Percentiles rank a stretch among this genome's conserved stretches.
Conservation (phyloP, 2,888 invertebrate genomes). For the Drosophila mayaguana region DNA sequence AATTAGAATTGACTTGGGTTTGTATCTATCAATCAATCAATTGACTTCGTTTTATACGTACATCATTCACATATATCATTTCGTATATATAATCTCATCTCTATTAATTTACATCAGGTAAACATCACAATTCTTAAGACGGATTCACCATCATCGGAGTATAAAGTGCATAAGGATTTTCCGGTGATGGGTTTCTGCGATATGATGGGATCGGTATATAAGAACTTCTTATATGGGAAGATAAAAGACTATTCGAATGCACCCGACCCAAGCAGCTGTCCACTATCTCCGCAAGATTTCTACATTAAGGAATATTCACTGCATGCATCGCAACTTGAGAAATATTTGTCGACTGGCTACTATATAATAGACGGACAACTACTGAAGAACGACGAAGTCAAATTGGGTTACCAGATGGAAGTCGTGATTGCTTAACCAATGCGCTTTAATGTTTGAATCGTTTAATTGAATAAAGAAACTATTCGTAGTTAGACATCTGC, state of each 20-base stretch:
- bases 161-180: conserved; percentile 46
- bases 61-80: no score
- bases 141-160: conserved; percentile 25
- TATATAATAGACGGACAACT: conserved; percentile 57
- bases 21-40: no score
- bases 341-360: conserved; percentile 59
- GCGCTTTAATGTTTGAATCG: conserved; percentile 41
- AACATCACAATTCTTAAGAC: conserved; percentile 44
- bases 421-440: conserved; percentile 34
- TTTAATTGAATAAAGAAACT: conserved; percentile 19
- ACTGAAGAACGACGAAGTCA: conserved; percentile 35
- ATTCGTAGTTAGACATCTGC: conserved; percentile 65
- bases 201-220: conserved; percentile 68
- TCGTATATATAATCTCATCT: background rate
- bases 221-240: conserved; percentile 69
- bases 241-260: conserved; percentile 78
- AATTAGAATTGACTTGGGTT: no score
- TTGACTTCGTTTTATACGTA: no score
- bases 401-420: conserved; percentile 61
- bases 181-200: conserved; percentile 60
- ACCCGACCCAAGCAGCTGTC: conserved; percentile 76
- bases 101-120: conserved; percentile 39
- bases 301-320: conserved; percentile 69
- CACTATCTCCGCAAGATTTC: conserved; percentile 64
- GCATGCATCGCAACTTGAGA: conserved; percentile 51